Conservation (phyloP, 2,113 vertebrate genomes). For the Alethe diademata region DNA sequence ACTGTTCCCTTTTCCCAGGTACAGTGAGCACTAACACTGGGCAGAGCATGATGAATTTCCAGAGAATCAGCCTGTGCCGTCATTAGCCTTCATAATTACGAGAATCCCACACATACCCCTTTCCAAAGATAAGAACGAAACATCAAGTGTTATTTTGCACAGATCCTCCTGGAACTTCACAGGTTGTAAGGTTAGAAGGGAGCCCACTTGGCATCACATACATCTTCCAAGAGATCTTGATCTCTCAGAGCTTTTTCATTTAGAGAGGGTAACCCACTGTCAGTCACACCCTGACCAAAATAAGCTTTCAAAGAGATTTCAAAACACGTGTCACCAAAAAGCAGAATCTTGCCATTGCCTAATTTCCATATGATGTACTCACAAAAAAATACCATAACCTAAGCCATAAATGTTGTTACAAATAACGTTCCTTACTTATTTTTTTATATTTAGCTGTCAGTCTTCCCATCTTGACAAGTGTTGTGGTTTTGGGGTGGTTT, state of each 20-base stretch:
- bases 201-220: neutral
- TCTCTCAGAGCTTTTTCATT: neutral
- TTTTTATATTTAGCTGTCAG: neutral
- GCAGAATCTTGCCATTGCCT: neutral
- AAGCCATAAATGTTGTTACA: neutral
- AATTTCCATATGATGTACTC: neutral
- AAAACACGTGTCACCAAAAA: neutral
- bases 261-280: neutral
- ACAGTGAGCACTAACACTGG: neutral
- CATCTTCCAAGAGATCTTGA: neutral
- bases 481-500: too few relatives aligned
- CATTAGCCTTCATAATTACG: constrained; percentile 1
- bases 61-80: neutral
- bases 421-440: neutral
- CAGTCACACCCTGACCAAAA: neutral
- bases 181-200: neutral
- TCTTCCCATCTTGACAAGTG: neutral
- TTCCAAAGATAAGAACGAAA: neutral
- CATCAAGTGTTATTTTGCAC: neutral
- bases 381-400: neutral
- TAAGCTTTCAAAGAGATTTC: neutral
- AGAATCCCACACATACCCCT: neutral
- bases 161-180: neutral
- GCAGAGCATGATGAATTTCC: neutral
- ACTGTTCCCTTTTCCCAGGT: neutral